A percentile compares a stretch with the other conserved stretches of the same genome.
Conservation (phyloP, 2,888 invertebrate species). For the Nomada ferruginata region DNA sequence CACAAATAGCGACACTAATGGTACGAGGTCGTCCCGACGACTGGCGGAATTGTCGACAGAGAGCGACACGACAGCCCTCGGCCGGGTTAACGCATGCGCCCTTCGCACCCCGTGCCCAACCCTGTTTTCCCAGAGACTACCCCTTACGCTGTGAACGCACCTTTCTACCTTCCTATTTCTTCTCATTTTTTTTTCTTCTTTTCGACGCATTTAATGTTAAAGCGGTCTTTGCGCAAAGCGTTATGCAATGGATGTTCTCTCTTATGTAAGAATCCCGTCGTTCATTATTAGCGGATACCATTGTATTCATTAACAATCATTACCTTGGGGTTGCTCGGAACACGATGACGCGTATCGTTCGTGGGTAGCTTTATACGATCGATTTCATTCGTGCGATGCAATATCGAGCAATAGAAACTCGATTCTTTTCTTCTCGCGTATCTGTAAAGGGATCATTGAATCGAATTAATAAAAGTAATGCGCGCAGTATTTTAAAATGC, state of each 20-base stretch:
- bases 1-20: conserved; percentile 66
- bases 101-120: conserved; percentile 74
- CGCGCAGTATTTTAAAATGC: background rate
- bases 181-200: background rate
- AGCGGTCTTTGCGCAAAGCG: background rate
- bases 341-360: background rate
- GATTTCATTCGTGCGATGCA: conserved; percentile 13
- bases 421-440: background rate
- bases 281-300: background rate
- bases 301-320: too few relatives aligned
- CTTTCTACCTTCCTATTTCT: conserved; percentile 1
- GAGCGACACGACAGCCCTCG: conserved; percentile 79
- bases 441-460: background rate
- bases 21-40: conserved; percentile 78
- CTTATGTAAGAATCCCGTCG: background rate
- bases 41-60: conserved; percentile 74
- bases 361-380: conserved; percentile 1
- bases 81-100: conserved; percentile 80
- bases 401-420: conserved; percentile 16
- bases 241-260: background rate
- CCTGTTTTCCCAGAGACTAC: conserved; percentile 73
- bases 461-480: background rate
- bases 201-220: background rate
- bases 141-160: conserved; percentile 52
- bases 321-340: background rate